phyloP scores from a whole-genome alignment of 2,113 vertebrate species.

The Panurus biarmicus region DNA sequence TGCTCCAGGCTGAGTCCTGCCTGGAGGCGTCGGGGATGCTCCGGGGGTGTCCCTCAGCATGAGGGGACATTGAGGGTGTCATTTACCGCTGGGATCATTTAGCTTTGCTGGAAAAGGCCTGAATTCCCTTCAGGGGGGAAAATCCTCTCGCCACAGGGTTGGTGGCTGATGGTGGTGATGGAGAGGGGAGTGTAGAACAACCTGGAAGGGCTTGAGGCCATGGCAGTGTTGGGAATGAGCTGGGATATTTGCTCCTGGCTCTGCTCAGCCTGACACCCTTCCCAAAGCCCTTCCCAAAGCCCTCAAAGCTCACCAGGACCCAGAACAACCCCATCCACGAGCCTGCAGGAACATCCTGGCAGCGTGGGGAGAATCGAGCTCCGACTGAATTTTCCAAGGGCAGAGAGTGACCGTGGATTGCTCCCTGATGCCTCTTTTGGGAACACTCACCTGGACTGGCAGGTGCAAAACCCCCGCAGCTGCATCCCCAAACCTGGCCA shows the following conservation, averaged over 20 bases:
- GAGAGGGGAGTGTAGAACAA: not conserved
- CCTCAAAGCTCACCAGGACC: not conserved
- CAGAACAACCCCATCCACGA: not conserved
- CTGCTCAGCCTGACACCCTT: not conserved
- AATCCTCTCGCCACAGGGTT: accelerated
- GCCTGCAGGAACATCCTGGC: not conserved
- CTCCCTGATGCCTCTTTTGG: not conserved
- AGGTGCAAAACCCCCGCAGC: not conserved
- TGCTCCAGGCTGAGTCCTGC: not conserved
- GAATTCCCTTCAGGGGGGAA: not conserved
- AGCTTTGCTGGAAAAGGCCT: not conserved
- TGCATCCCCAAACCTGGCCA: not conserved
- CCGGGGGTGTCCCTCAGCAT: accelerated
- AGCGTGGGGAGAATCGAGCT: accelerated
- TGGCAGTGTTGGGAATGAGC: accelerated
- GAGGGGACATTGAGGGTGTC: not conserved
- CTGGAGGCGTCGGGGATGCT: accelerated
- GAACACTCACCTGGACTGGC: not conserved
- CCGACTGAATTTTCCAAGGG: accelerated
- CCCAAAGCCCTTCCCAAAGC: not conserved
- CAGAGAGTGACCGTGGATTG: not conserved
- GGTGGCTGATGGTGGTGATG: not conserved
- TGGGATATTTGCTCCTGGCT: not conserved
- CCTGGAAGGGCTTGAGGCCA: not conserved
- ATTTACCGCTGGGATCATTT: not conserved